Evolutionary conservation across 2,797 vertebrate species (phyloP).

Genomic region (Nyctibius grandis): DNA sequence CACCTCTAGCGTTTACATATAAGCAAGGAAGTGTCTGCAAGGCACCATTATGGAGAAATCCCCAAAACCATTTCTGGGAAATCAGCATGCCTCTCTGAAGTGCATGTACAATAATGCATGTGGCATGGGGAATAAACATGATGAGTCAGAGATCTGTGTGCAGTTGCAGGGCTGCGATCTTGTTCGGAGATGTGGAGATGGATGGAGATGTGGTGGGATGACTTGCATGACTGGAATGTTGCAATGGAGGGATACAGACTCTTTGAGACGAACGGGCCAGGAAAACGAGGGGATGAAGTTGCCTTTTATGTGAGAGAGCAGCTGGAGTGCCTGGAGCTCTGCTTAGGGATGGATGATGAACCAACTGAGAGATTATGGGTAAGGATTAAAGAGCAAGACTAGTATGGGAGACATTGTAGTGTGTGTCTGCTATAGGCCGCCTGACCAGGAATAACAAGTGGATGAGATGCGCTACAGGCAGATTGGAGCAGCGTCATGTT

Average conservation of each 20-base stretch:
- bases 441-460: not conserved
- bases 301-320: not conserved
- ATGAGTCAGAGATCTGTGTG: not conserved
- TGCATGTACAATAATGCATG: rapidly evolving
- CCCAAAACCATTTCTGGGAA: not conserved
- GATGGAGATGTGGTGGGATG: not conserved
- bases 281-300: not conserved
- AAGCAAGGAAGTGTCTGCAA: not conserved
- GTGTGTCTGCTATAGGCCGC: not conserved
- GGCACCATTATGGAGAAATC: not conserved
- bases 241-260: too few species aligned
- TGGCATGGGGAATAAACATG: rapidly evolving
- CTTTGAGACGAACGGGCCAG: not conserved
- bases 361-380: not conserved
- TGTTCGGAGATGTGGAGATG: not conserved
- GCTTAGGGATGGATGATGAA: not conserved
- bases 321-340: not conserved
- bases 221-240: not conserved
- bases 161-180: not conserved
- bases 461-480: not conserved
- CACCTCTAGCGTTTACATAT: not conserved
- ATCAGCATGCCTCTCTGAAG: not conserved
- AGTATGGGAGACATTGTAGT: not conserved
- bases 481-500: not conserved
- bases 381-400: not conserved